Conservation (phyloP, 2,888 invertebrate genomes). For the Limnephilus marmoratus region DNA sequence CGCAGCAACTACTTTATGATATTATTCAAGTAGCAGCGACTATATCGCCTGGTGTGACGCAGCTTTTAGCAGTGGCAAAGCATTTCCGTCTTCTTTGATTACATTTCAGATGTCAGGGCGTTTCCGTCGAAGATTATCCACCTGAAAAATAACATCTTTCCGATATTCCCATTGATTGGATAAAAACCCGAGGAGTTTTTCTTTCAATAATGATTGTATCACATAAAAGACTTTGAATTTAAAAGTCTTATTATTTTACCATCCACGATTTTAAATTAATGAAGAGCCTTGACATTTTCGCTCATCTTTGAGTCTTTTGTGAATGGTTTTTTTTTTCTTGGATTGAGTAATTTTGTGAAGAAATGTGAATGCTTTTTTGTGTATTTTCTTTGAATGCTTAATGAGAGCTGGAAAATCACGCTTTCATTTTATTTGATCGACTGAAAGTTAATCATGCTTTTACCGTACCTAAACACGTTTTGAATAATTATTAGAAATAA, state of each 20-base stretch:
- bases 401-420: not conserved
- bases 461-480: not conserved
- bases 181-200: not conserved
- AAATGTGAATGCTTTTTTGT: not conserved
- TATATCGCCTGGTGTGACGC: too few relatives aligned
- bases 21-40: too few relatives aligned
- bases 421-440: not conserved
- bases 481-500: not conserved
- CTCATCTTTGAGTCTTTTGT: not conserved
- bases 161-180: slow-evolving; percentile 21
- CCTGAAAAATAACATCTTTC: slow-evolving; percentile 28
- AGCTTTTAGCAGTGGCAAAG: not conserved
- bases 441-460: not conserved
- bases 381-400: not conserved
- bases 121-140: slow-evolving; percentile 4
- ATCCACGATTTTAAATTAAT: not conserved
- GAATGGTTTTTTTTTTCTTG: not conserved
- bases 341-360: slow-evolving; percentile 2
- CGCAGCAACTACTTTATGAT: too few relatives aligned
- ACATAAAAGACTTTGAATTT: not conserved
- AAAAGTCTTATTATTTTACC: not conserved
- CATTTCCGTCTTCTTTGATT: slow-evolving; percentile 28
- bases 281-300: not conserved
- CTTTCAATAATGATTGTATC: slow-evolving; percentile 3
- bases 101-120: slow-evolving; percentile 33